These are phyloP conservation scores for Protonibea diacanthus DNA, from an alignment of 2,797 vertebrate genomes.

Conservation along the genomic window DNA sequence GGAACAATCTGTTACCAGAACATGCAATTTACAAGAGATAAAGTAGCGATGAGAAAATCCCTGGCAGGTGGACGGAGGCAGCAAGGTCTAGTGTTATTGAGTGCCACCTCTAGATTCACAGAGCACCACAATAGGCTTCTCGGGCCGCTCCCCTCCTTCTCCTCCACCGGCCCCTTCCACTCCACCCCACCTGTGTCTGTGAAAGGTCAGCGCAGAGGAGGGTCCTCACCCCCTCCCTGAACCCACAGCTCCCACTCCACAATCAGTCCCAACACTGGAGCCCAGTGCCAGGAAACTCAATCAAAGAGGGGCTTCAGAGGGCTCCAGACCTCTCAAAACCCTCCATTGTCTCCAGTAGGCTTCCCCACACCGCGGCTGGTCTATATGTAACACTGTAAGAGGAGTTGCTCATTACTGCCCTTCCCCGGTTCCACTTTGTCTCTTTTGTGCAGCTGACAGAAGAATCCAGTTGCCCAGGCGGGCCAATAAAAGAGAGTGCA, in stretches of 20 bases:
- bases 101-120: conserved; percentile 74
- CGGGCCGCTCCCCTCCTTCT: conserved; percentile 54
- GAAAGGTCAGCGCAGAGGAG: conserved; percentile 82
- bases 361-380: conserved; percentile 69
- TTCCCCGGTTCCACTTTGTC: conserved; percentile 77
- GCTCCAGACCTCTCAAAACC: conserved; percentile 76
- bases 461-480: conserved; percentile 75
- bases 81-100: conserved; percentile 69
- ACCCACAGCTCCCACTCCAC: conserved; percentile 70
- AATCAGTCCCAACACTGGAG: conserved; percentile 74
- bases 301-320: conserved; percentile 81
- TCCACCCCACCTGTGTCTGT: conserved; percentile 81
- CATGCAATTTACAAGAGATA: conserved; percentile 48
- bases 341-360: conserved; percentile 80
- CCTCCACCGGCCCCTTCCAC: conserved; percentile 57
- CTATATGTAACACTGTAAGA: conserved; percentile 84
- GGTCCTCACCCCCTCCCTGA: conserved; percentile 67
- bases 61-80: conserved; percentile 65
- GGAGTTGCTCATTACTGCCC: conserved; percentile 82
- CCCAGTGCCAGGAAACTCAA: conserved; percentile 80
- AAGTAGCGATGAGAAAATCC: conserved; percentile 69
- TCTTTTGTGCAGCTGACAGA: conserved; percentile 80
- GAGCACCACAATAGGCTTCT: conserved; percentile 67
- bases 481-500: conserved; percentile 71
- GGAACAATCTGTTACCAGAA: conserved; percentile 43